phyloP scores from a whole-genome alignment of 1,140 invertebrate genomes.

The Semibalanus balanoides region DNA sequence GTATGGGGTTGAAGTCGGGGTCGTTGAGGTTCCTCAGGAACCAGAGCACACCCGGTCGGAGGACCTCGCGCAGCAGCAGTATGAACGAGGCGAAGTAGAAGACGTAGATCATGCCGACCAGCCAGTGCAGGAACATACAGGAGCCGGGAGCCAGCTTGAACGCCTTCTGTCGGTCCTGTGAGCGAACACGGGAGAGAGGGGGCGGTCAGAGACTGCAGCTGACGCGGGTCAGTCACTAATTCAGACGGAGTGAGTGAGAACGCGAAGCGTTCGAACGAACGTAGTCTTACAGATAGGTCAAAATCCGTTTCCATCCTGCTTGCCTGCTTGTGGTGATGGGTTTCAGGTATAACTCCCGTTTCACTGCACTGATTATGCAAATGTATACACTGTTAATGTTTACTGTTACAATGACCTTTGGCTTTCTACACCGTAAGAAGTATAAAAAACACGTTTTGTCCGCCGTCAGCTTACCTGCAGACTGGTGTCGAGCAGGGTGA shows the following conservation, averaged over 20 bases:
- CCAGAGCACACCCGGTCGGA: slow-evolving; percentile 91
- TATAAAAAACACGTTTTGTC: no score
- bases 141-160: slow-evolving; percentile 77
- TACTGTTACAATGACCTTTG: no score
- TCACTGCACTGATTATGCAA: no score
- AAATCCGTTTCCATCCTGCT: no score
- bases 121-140: slow-evolving; percentile 96
- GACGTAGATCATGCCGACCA: slow-evolving; percentile 98
- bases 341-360: no score
- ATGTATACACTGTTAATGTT: no score
- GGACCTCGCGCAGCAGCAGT: slow-evolving; percentile 75
- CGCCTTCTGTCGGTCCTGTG: not conserved
- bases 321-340: no score
- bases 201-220: slow-evolving; percentile 4
- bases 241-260: no score
- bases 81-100: slow-evolving; percentile 99
- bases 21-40: slow-evolving; percentile 95
- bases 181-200: slow-evolving; percentile 10
- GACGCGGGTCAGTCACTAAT: no score
- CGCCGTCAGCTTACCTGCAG: slow-evolving; percentile 56
- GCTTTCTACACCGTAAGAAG: no score
- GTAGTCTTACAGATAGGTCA: no score
- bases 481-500: slow-evolving; percentile 86
- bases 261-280: no score
- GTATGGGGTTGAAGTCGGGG: slow-evolving; percentile 96